Evolutionary conservation across 1,140 invertebrate species (phyloP).

Genomic region (Conus betulinus): DNA sequence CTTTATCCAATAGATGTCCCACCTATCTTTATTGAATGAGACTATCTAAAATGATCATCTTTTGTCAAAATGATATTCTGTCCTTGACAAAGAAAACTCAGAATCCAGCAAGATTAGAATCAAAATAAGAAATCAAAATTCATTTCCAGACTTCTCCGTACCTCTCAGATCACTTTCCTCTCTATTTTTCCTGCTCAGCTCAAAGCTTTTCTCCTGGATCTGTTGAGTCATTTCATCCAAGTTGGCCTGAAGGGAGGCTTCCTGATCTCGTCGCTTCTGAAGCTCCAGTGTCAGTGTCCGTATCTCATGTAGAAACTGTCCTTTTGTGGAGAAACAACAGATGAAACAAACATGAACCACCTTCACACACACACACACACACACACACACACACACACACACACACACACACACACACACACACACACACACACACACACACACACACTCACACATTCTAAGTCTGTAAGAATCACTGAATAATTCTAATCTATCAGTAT

Average conservation of each 20-base stretch:
- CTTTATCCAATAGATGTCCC: background rate
- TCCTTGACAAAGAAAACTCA: background rate
- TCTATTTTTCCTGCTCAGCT: constrained; percentile 25
- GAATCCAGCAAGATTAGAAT: too few species aligned
- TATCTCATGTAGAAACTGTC: constrained; percentile 37
- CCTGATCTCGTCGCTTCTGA: background rate
- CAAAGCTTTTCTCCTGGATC: constrained; percentile 37
- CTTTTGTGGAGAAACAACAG: background rate
- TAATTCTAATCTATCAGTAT: too few species aligned
- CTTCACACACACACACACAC: too few species aligned
- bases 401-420: too few species aligned
- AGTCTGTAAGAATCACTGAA: too few species aligned
- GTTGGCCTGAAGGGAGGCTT: constrained; percentile 4
- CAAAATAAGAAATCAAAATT: too few species aligned
- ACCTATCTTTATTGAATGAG: background rate
- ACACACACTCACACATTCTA: too few species aligned
- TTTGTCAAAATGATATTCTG: background rate
- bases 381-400: too few species aligned
- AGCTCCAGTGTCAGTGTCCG: constrained; percentile 31
- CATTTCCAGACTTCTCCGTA: background rate
- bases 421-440: too few species aligned
- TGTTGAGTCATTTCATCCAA: constrained; percentile 32
- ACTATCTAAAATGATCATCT: background rate
- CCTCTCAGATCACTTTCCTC: constrained; percentile 34
- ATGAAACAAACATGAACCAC: too few species aligned